phyloP scores from a whole-genome alignment of 2,113 vertebrate genomes.

The Alligator sinensis region DNA sequence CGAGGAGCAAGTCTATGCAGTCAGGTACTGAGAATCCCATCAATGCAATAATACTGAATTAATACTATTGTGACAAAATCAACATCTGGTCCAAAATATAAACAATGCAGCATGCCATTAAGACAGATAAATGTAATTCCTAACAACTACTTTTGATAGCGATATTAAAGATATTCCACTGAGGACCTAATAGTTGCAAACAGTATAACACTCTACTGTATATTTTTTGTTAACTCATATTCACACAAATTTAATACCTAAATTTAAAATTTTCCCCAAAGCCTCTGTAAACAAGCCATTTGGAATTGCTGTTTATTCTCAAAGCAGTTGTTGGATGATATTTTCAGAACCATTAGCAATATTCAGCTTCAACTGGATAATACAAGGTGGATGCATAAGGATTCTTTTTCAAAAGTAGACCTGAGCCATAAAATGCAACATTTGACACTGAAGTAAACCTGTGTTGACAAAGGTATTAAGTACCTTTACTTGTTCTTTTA shows the following conservation, averaged over 20 bases:
- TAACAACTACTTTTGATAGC: background rate
- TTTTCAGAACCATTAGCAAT: background rate
- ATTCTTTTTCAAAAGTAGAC: background rate
- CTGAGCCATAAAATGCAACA: background rate
- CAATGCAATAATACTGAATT: no score
- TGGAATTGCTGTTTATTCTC: background rate
- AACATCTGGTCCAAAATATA: rapidly evolving
- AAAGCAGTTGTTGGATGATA: background rate
- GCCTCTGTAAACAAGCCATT: background rate
- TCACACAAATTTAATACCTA: background rate
- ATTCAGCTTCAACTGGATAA: background rate
- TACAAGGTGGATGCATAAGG: background rate
- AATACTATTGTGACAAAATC: background rate
- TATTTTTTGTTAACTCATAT: background rate
- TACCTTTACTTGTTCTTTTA: conserved; percentile 24
- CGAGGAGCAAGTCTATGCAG: background rate
- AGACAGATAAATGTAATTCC: conserved; percentile 11
- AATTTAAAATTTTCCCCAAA: background rate
- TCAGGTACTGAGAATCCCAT: no score
- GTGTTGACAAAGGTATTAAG: background rate
- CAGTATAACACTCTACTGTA: background rate
- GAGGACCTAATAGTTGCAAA: background rate
- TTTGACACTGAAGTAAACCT: background rate
- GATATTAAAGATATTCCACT: background rate
- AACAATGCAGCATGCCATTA: background rate